Conservation (phyloP, 2,113 vertebrate genomes). For the Chascanopsetta lugubris region DNA sequence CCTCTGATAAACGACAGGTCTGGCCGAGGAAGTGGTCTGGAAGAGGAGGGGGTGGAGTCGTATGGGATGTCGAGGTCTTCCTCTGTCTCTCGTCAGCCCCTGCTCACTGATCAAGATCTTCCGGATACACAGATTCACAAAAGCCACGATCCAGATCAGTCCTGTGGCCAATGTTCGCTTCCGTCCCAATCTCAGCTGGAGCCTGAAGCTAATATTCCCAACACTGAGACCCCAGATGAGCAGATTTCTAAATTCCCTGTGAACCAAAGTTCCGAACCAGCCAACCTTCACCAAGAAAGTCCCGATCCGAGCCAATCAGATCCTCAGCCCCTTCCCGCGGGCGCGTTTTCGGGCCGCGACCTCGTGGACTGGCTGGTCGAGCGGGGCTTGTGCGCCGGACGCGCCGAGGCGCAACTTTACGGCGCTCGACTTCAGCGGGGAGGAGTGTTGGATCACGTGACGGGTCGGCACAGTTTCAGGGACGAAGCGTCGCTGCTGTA, state of each 20-base stretch:
- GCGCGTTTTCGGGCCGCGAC: slow-evolving; percentile 84
- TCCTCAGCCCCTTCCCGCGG: neutral
- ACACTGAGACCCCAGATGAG: neutral
- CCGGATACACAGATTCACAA: slow-evolving; percentile 9
- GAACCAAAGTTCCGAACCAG: neutral
- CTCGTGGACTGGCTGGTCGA: slow-evolving; percentile 89
- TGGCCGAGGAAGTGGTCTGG: slow-evolving; percentile 38
- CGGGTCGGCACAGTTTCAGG: slow-evolving; percentile 80
- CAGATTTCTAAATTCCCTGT: neutral
- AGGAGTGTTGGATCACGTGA: slow-evolving; percentile 81
- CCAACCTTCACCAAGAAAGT: slow-evolving; percentile 18
- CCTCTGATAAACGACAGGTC: slow-evolving; percentile 85
- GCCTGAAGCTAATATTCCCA: neutral
- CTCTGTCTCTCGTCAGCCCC: slow-evolving; percentile 17
- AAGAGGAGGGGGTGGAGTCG: slow-evolving; percentile 46
- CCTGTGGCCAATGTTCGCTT: neutral
- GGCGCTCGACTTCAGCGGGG: slow-evolving; percentile 84
- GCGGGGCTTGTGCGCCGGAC: slow-evolving; percentile 84
- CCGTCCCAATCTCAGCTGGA: neutral
- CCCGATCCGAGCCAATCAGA: neutral
- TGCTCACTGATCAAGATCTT: neutral
- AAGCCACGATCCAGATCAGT: neutral
- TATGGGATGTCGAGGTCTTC: slow-evolving; percentile 58
- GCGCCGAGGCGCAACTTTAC: slow-evolving; percentile 83
- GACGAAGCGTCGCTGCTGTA: slow-evolving; percentile 82